Conservation (phyloP, 2,797 vertebrate species). For the Erethizon dorsatum region DNA sequence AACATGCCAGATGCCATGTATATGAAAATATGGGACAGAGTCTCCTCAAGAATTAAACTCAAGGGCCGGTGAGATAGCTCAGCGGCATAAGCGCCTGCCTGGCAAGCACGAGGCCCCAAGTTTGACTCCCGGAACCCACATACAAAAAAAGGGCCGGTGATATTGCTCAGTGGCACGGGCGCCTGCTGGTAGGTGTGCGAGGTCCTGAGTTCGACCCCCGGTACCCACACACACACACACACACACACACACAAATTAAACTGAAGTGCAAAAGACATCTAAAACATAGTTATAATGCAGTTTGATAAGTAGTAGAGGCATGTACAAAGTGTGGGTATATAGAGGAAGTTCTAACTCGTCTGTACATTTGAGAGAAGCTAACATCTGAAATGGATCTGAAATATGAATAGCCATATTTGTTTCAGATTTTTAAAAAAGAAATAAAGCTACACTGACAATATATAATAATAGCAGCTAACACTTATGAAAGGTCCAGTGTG, state of each 20-base stretch:
- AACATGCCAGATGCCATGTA: not conserved
- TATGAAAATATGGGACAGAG: not conserved
- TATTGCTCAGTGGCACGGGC: no score
- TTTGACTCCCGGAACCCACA: no score
- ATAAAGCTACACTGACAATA: not conserved
- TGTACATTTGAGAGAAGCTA: not conserved
- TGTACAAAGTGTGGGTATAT: constrained; percentile 9
- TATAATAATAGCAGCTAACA: not conserved
- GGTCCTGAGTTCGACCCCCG: no score
- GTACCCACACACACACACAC: no score
- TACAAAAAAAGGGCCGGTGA: no score
- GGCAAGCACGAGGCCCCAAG: no score
- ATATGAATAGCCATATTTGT: not conserved
- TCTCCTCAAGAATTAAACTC: constrained; percentile 36
- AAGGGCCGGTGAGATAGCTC: not conserved
- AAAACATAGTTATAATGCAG: not conserved
- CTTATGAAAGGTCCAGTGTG: not conserved
- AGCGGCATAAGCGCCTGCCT: no score
- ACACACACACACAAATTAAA: not conserved
- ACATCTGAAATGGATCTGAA: constrained; percentile 17
- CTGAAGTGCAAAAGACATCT: constrained; percentile 29
- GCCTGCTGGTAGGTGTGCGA: no score
- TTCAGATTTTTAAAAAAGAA: not conserved
- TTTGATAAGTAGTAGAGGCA: constrained; percentile 21
- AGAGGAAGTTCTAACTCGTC: not conserved